Evolutionary conservation across 2,797 vertebrate genomes (phyloP).

Genomic region (Zenarchopterus dispar): DNA sequence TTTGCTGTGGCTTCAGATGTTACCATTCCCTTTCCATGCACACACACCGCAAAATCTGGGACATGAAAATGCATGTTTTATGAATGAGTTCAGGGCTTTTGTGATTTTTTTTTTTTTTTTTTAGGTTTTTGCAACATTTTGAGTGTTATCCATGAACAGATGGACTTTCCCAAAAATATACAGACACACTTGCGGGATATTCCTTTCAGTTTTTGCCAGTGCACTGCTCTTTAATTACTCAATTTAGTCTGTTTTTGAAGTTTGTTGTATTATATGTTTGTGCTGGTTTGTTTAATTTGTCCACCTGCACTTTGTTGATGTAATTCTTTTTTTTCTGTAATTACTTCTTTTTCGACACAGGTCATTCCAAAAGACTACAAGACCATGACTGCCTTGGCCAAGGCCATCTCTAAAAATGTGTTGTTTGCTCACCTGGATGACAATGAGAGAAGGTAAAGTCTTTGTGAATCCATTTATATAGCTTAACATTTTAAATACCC

Average conservation of each 20-base stretch:
- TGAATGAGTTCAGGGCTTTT: constrained; percentile 73
- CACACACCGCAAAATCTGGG: constrained; percentile 44
- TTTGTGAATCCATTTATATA: no score
- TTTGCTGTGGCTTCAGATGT: constrained; percentile 67
- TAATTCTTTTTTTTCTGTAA: constrained; percentile 32
- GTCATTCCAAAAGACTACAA: constrained; percentile 99
- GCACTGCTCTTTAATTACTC: constrained; percentile 75
- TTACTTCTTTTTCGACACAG: constrained; percentile 72
- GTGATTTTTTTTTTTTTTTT: constrained; percentile 44
- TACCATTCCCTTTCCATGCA: constrained; percentile 35
- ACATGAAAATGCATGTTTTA: constrained; percentile 79
- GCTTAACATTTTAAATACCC: no score
- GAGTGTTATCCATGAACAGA: constrained; percentile 72
- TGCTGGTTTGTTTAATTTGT: constrained; percentile 63
- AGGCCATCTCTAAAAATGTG: constrained; percentile 97
- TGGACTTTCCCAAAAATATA: constrained; percentile 78
- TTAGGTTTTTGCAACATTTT: constrained; percentile 64
- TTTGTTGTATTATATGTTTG: constrained; percentile 49
- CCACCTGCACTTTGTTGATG: constrained; percentile 64
- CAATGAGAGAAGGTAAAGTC: constrained; percentile 93
- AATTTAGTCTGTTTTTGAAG: constrained; percentile 66
- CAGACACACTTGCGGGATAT: constrained; percentile 60
- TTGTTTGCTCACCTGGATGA: constrained; percentile 97
- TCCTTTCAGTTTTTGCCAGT: constrained; percentile 73
- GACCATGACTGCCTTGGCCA: constrained; percentile 97